phyloP scores from a whole-genome alignment of 2,113 vertebrate genomes.

The Upupa epops region DNA sequence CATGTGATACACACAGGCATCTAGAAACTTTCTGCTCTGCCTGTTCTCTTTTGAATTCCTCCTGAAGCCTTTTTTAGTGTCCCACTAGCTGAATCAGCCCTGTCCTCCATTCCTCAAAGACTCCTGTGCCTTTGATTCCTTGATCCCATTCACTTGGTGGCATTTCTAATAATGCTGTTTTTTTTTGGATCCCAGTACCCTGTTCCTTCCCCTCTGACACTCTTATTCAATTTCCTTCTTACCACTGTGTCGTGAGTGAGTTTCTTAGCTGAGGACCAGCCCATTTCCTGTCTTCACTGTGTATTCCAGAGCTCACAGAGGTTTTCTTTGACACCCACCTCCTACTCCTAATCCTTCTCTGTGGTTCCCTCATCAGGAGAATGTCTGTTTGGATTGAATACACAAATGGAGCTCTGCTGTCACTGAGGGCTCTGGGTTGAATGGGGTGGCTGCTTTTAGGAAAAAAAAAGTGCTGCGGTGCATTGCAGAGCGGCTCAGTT shows the following conservation, averaged over 20 bases:
- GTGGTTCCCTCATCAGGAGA: neutral
- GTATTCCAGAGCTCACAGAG: neutral
- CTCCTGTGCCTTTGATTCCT: neutral
- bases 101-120: neutral
- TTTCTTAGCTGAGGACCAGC: neutral
- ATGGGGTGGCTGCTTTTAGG: neutral
- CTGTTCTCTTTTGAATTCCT: neutral
- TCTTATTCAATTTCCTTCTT: neutral
- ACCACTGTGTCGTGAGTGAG: rapidly evolving
- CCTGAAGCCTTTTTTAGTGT: neutral
- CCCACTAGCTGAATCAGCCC: neutral
- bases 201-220: neutral
- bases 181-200: neutral
- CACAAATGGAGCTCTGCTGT: neutral
- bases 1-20: neutral
- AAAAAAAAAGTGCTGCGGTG: neutral
- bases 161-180: neutral
- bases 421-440: neutral
- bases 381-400: neutral
- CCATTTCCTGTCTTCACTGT: neutral
- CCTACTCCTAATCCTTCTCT: neutral
- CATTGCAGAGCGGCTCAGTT: neutral
- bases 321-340: neutral
- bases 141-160: neutral
- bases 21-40: neutral